Conservation (phyloP, 2,888 invertebrate species). For the Andrena bicolor region DNA sequence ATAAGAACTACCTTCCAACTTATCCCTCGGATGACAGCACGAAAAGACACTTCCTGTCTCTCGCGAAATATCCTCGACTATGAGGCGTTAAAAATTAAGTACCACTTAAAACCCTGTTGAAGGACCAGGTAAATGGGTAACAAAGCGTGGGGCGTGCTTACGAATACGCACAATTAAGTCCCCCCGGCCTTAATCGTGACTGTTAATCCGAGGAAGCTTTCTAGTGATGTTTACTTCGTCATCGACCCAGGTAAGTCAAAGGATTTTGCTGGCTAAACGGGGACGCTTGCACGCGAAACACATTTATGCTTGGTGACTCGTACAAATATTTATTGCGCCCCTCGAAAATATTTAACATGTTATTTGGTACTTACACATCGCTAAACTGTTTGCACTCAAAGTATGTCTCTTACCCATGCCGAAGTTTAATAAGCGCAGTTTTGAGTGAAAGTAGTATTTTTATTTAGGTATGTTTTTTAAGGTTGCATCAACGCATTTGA, state of each 20-base stretch:
- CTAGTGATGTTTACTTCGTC: not conserved
- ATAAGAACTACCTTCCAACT: constrained; percentile 12
- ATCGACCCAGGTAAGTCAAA: not conserved
- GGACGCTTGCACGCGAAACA: no score
- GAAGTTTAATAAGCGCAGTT: no score
- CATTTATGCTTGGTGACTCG: no score
- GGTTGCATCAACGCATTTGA: no score
- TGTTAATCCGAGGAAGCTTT: constrained; percentile 9
- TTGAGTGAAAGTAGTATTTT: no score
- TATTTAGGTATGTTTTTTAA: no score
- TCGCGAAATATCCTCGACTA: constrained; percentile 7
- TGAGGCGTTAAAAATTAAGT: constrained; percentile 8
- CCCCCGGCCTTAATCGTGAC: constrained; percentile 5
- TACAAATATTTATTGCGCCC: no score
- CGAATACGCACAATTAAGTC: constrained; percentile 26
- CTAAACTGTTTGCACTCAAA: no score
- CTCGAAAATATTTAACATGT: no score
- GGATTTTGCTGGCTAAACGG: not conserved
- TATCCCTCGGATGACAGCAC: not conserved
- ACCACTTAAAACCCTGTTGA: constrained; percentile 9
- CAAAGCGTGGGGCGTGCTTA: constrained; percentile 5
- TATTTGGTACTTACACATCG: no score
- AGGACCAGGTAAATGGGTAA: not conserved
- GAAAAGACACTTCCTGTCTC: constrained; percentile 10
- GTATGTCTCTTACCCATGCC: no score